Evolutionary conservation across 2,888 invertebrate species (phyloP).

Genomic region (Eutolmus rufibarbis): DNA sequence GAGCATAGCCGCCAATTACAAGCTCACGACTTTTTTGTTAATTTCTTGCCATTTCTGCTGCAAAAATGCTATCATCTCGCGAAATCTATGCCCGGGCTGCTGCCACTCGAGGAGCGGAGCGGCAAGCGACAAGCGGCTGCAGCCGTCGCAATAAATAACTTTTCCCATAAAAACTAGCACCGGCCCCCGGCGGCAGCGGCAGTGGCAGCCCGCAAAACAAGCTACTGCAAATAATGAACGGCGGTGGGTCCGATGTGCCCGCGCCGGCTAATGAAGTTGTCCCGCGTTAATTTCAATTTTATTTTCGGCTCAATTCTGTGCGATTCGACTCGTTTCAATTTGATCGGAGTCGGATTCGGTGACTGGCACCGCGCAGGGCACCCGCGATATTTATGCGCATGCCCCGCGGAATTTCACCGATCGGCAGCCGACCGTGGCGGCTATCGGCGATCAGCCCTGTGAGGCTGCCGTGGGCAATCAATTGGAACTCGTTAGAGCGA

Average conservation of each 20-base stretch:
- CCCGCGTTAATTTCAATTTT: constrained; percentile 26
- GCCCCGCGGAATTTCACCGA: background rate
- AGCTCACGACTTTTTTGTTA: constrained; percentile 12
- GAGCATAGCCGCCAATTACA: constrained; percentile 24
- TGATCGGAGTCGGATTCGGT: background rate
- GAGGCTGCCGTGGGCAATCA: background rate
- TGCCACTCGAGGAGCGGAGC: background rate
- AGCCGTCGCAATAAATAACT: constrained; percentile 10
- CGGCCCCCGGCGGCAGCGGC: background rate
- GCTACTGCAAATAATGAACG: constrained; percentile 6
- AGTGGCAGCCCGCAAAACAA: constrained; percentile 4
- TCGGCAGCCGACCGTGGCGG: background rate
- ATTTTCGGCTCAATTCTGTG: background rate
- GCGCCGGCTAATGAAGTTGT: constrained; percentile 37
- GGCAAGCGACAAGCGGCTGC: background rate
- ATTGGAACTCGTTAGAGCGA: constrained; percentile 12
- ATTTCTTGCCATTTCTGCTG: background rate
- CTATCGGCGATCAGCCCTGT: background rate
- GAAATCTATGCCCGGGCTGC: background rate
- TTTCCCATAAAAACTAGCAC: constrained; percentile 37
- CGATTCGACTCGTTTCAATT: background rate
- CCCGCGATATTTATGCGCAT: background rate
- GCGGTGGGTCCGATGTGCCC: background rate
- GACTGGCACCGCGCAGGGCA: background rate
- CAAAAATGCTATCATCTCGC: constrained; percentile 3